Base-by-base conservation (phyloP, 2,888 invertebrate species). In the Mythimna ferrago region DNA sequence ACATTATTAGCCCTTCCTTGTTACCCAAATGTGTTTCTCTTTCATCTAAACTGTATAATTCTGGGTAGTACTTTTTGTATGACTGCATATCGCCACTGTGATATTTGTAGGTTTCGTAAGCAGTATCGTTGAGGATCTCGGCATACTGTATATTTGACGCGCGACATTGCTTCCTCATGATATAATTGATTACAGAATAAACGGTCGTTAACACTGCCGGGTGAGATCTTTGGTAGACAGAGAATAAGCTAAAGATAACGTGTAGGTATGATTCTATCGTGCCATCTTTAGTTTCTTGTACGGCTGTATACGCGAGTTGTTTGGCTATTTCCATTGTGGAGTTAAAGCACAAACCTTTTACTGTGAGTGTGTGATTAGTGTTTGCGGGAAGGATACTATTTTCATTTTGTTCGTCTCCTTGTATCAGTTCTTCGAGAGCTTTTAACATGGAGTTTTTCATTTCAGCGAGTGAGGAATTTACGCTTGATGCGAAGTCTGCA, bases 241-340 rank as follows among this genome's bases (percentile, higher is more conserved):
- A 90, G 56, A 92, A 90, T 9, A 94, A 68, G 81, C 89, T 90
- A 61, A 90, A 90, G 2, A 93, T 73, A 4, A 82, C 63, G 62
- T 91, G 76, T 26, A 87, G 73, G 35, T 65, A 51, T 48, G 82
- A 73, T 41, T 75, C 69, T 11, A 71, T 19, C 6, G 61, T 68
- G 41, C 82, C 73, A 21, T 87, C 83, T 21, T 79, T 58, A 51
- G 84, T 78, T 77, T 92, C 91, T 85, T 91, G 91, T 54, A 91
- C 66, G 32, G 95, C 88, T 10, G 96, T 87, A 66, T 94, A 94
- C 6, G 95, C 94, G 67, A 97, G 96, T 89, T 97, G 97, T 78
- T 96, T 96, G 5, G 97, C 92, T 44, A 96, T 89, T 87, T 97
- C 97, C 44, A 96, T 88, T 3, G 89, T 87, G 0, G 97, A 97